Evolutionary conservation across 2,113 vertebrate genomes (phyloP), one percentile per base, ranked within the genome.

Genomic region (Rousettus leschenaultii): DNA sequence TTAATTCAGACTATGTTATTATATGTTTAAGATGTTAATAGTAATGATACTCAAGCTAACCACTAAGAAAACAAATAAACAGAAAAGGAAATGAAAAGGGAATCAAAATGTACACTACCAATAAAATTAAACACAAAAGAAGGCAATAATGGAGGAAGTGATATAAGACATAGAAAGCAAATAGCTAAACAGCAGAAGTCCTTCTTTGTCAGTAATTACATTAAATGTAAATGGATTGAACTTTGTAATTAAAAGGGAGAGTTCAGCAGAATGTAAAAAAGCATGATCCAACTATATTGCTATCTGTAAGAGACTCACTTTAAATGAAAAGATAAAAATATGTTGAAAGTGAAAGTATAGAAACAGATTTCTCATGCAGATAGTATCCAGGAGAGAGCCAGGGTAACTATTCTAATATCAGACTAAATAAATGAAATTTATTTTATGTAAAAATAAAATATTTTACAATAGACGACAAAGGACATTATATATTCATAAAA

Each of bases 401-500:
- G 19, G 43, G 85, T 57, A 35, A 33, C n/a, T 86, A 15, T 95
- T n/a, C 73, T 73, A 73, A 57, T 93, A 65, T 73, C 19, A 43
- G 43, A 63, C 55, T 88, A 82, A 66, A 70, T 86, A 77, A 70
- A 94, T n/a, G 87, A 86, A 77, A 82, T 16, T 16, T 51, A 51
- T 51, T 51, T 51, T 51, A 51, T 51, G 51, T 61, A 86, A 28
- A 73, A 51, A 19, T 71, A 78, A 87, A 45, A 45, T 45, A 45
- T 11, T 82, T 89, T 66, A 57, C 30, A 48, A 26, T 18, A 86
- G 43, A n/a, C 24, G 70, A 38, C 30, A 33, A 48, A 96, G n/a
- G 28, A 35, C 35, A 84, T 77, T 91, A 59, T 87, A 40, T 78
- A 45, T 91, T 91, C 82, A 86, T 96, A 77, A 94, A 96, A 92